Evolutionary conservation across 2,113 vertebrate genomes (phyloP), one percentile per base, ranked within the genome.

Genomic region (Mungos mungo): DNA sequence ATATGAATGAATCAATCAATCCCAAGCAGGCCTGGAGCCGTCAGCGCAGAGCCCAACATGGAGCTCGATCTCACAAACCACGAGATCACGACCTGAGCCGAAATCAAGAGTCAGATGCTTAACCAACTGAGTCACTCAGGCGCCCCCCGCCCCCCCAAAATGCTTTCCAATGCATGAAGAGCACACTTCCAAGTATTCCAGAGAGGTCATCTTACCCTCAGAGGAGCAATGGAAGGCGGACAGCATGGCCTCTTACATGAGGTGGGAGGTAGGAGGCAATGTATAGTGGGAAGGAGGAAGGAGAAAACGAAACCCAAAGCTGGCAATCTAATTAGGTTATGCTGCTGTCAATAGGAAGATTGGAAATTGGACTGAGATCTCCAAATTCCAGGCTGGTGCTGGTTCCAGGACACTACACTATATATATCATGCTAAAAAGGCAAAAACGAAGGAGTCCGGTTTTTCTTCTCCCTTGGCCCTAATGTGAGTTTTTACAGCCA

Each of bases 391-490:
- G 45, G 65, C 66, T 92, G 50, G 68, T 13, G 10, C 76, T 57
- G 23, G 14, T 82, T 92, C 71, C 54, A 92, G 96, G 63, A 80
- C 50, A 54, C 27, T n/a, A 45, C 9, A 27, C 68, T 72, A 79
- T 19, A 41, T 13, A 29, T 4, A 74, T 33, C 41, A 27, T 41
- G 50, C 21, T 88, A 63, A 90, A 85, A 95, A 79, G 57, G 27
- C 92, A 94, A 91, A 66, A 94, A 54, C 0, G 2, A 93, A 94
- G 29, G 71, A 90, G 68, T 41, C 72, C 4, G 15, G 33, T 31
- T 74, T 88, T 84, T 31, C 74, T 79, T 69, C 38, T 92, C 87
- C 33, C 12, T 71, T 71, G 93, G 93, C 63, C 88, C 93, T 68
- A 27, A 33, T 2, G 15, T 57, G 65, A 41, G 33, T 60, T 87